Evolutionary conservation across 2,113 vertebrate genomes (phyloP), one percentile per base, ranked within the genome.

Genomic region (Coptodon bakossiorum): DNA sequence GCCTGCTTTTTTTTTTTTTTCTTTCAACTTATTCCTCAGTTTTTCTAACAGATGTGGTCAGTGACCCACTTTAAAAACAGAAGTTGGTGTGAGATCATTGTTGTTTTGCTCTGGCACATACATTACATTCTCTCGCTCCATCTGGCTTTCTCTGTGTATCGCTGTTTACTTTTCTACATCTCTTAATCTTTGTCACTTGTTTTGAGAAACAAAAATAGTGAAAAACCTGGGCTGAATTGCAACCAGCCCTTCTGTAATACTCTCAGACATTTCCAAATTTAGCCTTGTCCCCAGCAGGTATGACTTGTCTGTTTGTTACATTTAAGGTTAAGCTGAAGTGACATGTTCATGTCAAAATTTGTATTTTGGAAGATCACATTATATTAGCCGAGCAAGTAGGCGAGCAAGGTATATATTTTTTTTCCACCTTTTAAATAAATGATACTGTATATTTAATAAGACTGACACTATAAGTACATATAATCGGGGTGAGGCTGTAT

Each of bases 11-110:
- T 43, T 22, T 63, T 43, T 22, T 22, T 54, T 87, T 50, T 59
- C 50, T 88, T 68, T 80, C 50, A 76, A 73, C 14, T 50, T 52
- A 13, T 78, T 93, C 79, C 53, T 91, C 76, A 80, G 82, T 68
- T 86, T 91, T 90, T 91, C 88, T 89, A 87, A 93, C 93, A 93
- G 90, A 88, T 45, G 87, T 93, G 92, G 91, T 89, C 91, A 86
- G 68, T 84, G 66, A 90, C 90, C 91, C 88, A 85, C 59, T 94
- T 91, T 86, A 81, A 92, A 94, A 94, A 87, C 92, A 94, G 86
- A 80, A 87, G 79, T 52, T 81, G 71, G 83, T 68, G 83, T 95
- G 91, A 95, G 92, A 89, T 95, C 91, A 94, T 83, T 94, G 89
- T 94, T 91, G 73, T 94, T 95, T 90, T 90, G 24, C 66, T 66